Conservation (phyloP, 2,888 invertebrate species). For the Acleris sparsana region DNA sequence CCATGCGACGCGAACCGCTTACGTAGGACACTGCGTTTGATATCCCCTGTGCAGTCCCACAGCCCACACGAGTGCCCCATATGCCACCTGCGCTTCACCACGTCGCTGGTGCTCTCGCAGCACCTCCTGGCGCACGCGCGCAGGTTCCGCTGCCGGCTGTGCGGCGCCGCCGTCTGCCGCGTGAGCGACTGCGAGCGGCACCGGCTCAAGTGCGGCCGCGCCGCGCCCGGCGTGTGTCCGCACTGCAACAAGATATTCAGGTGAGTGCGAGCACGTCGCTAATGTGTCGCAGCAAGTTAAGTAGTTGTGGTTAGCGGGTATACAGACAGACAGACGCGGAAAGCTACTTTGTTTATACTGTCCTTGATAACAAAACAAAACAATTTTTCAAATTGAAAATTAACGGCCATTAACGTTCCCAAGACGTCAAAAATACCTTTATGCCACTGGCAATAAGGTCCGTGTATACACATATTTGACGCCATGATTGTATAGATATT, state of each 20-base stretch:
- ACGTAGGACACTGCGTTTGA: background rate
- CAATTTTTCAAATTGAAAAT: too few relatives aligned
- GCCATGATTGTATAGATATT: too few relatives aligned
- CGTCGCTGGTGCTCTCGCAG: constrained; percentile 37
- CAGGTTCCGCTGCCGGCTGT: constrained; percentile 37
- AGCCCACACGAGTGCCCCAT: constrained; percentile 37
- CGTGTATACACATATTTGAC: too few relatives aligned
- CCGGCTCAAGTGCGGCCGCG: constrained; percentile 34
- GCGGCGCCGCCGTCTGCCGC: constrained; percentile 24
- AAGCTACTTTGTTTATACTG: too few relatives aligned
- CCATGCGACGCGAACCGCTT: too few relatives aligned
- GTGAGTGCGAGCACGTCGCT: background rate
- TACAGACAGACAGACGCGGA: too few relatives aligned
- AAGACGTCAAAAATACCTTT: too few relatives aligned
- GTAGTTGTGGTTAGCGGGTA: too few relatives aligned
- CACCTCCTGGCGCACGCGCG: constrained; percentile 39
- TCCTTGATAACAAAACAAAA: too few relatives aligned
- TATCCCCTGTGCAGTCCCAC: constrained; percentile 30
- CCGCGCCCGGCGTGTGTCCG: constrained; percentile 24
- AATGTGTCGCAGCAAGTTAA: too few relatives aligned
- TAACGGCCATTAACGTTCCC: too few relatives aligned
- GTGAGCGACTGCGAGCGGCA: constrained; percentile 36
- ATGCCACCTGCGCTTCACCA: constrained; percentile 39
- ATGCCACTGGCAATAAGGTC: too few relatives aligned
- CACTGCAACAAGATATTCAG: constrained; percentile 16